Evolutionary conservation across 2,113 vertebrate genomes (phyloP).

Genomic region (Marmota flaviventris): DNA sequence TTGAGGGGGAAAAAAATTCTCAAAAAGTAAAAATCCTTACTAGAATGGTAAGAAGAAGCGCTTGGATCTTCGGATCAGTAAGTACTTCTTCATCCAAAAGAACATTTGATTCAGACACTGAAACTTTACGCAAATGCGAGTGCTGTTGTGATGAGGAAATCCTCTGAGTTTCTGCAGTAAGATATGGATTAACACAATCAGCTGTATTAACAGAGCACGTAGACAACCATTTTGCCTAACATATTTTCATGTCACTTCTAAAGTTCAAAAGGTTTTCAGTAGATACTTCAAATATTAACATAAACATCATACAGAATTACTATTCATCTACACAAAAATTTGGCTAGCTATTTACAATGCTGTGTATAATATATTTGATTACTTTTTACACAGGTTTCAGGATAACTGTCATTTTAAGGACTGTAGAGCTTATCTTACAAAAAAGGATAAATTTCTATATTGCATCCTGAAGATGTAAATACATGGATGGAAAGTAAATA

Average conservation of each 20-base stretch:
- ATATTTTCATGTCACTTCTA: conserved; percentile 40
- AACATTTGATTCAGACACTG: conserved; percentile 97
- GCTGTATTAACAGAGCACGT: background rate
- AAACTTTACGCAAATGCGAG: conserved; percentile 97
- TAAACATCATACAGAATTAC: conserved; percentile 41
- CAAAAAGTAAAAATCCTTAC: conserved; percentile 87
- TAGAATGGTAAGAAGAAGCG: conserved; percentile 97
- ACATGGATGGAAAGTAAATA: conserved; percentile 31
- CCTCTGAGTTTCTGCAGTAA: conserved; percentile 94
- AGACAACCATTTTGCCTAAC: conserved; percentile 22
- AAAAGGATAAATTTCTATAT: conserved; percentile 45
- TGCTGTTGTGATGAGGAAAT: conserved; percentile 94
- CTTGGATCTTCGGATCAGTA: conserved; percentile 98
- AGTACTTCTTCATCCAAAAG: conserved; percentile 98
- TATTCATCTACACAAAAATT: background rate
- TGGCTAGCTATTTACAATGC: conserved; percentile 21
- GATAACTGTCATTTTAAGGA: conserved; percentile 64
- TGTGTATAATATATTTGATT: background rate
- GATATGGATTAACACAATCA: conserved; percentile 29
- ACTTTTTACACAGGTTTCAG: conserved; percentile 55
- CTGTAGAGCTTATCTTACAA: conserved; percentile 28
- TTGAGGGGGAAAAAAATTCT: background rate
- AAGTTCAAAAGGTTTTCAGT: conserved; percentile 40
- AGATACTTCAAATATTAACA: conserved; percentile 57
- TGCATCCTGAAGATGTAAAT: conserved; percentile 18